Evolutionary conservation across 2,797 vertebrate genomes (phyloP).

Genomic region (Sparidentex hasta): DNA sequence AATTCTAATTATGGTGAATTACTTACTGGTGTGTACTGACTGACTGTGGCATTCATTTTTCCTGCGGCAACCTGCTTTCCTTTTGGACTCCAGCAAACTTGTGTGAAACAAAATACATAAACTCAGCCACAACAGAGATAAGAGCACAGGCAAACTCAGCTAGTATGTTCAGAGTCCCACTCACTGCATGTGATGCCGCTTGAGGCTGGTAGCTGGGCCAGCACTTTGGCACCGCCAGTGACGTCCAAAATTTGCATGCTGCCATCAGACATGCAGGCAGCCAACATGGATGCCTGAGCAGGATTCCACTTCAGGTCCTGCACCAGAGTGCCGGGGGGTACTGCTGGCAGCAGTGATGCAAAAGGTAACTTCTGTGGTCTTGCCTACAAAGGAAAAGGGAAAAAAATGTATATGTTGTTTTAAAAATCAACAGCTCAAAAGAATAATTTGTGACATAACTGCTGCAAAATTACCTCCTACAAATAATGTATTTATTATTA

Average conservation of each 20-base stretch:
- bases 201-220: conserved; percentile 86
- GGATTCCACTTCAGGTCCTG: conserved; percentile 98
- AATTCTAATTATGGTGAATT: conserved; percentile 2
- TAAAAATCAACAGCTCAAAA: not conserved
- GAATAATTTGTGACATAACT: too few species aligned
- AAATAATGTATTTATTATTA: not conserved
- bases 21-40: conserved; percentile 97
- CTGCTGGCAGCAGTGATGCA: conserved; percentile 85
- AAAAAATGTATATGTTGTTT: not conserved
- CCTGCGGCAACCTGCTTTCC: conserved; percentile 97
- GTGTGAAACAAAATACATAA: conserved; percentile 35
- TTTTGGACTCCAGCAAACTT: conserved; percentile 99
- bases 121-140: not conserved
- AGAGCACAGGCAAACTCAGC: not conserved
- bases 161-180: conserved; percentile 61
- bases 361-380: conserved; percentile 91
- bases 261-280: conserved; percentile 91
- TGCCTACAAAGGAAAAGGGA: conserved; percentile 76
- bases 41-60: conserved; percentile 93
- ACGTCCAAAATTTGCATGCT: conserved; percentile 93
- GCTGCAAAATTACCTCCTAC: too few species aligned
- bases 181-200: conserved; percentile 93
- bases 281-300: conserved; percentile 84
- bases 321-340: conserved; percentile 79
- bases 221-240: conserved; percentile 84